phyloP scores from a whole-genome alignment of 1,140 invertebrate genomes.

The Arion vulgaris region DNA sequence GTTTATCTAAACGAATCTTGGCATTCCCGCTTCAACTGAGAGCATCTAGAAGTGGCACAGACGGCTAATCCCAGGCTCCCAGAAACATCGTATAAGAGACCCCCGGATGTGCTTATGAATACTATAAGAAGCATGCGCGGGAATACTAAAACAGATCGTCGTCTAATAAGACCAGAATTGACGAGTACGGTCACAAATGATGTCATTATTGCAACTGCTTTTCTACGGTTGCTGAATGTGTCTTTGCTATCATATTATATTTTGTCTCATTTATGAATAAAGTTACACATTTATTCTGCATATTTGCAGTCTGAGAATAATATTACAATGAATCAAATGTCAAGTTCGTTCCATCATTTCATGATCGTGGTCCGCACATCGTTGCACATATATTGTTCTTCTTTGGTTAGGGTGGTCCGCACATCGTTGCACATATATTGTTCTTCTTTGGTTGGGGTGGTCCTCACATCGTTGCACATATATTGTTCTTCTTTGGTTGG shows the following conservation, averaged over 20 bases:
- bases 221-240: neutral
- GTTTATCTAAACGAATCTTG: slow-evolving; percentile 16
- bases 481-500: too few relatives aligned
- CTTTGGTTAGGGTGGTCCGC: too few relatives aligned
- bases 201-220: neutral
- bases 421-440: too few relatives aligned
- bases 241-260: neutral
- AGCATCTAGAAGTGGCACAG: neutral
- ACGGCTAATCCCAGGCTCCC: slow-evolving; percentile 1
- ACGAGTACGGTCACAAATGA: neutral
- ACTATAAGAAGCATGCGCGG: neutral
- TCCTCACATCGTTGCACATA: too few relatives aligned
- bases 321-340: slow-evolving; percentile 5
- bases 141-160: neutral
- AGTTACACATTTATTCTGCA: neutral
- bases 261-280: neutral
- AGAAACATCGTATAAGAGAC: neutral
- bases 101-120: slow-evolving; percentile 24
- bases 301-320: neutral
- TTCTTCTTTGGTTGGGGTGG: too few relatives aligned
- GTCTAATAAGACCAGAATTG: too few relatives aligned
- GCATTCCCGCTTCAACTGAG: neutral
- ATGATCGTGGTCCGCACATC: too few relatives aligned
- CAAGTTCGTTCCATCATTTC: too few relatives aligned
- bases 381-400: too few relatives aligned